phyloP scores from a whole-genome alignment of 2,113 vertebrate genomes.

The Phodopus roborovskii region DNA sequence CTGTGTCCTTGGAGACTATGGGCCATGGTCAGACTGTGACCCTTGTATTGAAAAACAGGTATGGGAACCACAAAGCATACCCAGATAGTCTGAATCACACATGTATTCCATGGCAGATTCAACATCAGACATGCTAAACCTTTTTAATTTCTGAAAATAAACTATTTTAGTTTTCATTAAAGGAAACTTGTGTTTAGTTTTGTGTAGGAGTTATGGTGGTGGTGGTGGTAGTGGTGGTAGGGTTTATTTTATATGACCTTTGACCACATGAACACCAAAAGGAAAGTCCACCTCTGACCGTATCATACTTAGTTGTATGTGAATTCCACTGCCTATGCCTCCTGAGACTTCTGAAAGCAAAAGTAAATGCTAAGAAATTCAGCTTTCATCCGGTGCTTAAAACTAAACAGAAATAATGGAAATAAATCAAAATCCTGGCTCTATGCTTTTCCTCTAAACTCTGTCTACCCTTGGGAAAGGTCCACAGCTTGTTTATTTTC shows the following conservation, averaged over 20 bases:
- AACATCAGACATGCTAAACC: background rate
- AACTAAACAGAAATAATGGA: conserved; percentile 4
- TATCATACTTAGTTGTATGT: background rate
- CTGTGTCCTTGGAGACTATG: conserved; percentile 91
- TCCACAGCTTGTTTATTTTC: conserved; percentile 51
- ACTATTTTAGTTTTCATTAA: background rate
- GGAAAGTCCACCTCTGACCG: background rate
- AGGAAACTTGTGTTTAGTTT: background rate
- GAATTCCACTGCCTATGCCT: background rate
- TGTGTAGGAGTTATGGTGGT: fast-evolving
- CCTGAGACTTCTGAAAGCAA: background rate
- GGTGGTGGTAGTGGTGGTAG: fast-evolving
- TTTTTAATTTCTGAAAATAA: conserved; percentile 55
- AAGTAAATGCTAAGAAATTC: background rate
- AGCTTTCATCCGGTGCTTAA: conserved; percentile 22
- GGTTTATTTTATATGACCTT: background rate
- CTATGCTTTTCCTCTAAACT: background rate
- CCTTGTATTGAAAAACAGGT: conserved; percentile 93
- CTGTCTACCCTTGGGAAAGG: background rate
- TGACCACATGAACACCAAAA: background rate
- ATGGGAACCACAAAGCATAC: background rate
- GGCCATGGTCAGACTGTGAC: conserved; percentile 94
- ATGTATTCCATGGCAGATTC: background rate
- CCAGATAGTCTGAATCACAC: background rate
- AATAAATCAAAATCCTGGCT: background rate